phyloP scores from a whole-genome alignment of 1,140 invertebrate species.

The Drosophila sp. region DNA sequence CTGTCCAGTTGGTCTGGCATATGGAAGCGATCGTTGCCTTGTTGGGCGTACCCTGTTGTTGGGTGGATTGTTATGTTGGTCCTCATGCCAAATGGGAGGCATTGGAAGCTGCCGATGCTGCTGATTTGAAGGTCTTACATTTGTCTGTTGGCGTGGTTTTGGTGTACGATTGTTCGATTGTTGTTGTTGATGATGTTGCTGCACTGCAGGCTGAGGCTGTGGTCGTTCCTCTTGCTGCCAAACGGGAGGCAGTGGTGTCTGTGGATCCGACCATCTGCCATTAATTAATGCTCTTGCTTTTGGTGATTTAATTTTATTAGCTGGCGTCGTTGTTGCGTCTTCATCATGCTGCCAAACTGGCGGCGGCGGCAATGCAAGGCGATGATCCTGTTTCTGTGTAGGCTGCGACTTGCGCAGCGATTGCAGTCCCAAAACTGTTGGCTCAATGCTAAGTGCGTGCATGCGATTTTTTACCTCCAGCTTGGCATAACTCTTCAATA shows the following conservation, averaged over 20 bases:
- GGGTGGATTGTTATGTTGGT: constrained; percentile 23
- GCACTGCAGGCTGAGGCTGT: neutral
- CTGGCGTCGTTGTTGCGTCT: neutral
- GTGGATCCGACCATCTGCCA: constrained; percentile 16
- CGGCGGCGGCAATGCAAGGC: constrained; percentile 32
- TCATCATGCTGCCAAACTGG: constrained; percentile 29
- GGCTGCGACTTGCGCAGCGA: constrained; percentile 27
- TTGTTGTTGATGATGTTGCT: constrained; percentile 22
- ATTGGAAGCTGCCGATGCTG: constrained; percentile 1
- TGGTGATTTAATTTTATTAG: constrained; percentile 6
- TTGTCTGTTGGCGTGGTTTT: constrained; percentile 23
- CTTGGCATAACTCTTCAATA: constrained; percentile 84
- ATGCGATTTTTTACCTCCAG: constrained; percentile 69
- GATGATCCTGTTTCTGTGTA: constrained; percentile 30
- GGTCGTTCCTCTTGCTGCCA: constrained; percentile 22
- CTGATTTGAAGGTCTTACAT: neutral
- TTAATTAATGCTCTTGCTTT: constrained; percentile 12
- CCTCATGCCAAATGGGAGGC: constrained; percentile 34
- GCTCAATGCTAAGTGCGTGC: constrained; percentile 59
- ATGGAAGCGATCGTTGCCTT: constrained; percentile 31
- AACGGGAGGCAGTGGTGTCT: constrained; percentile 5
- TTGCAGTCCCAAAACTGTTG: constrained; percentile 61
- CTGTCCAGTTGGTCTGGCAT: constrained; percentile 16
- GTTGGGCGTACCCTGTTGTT: constrained; percentile 7
- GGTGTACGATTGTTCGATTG: constrained; percentile 17